Percentiles rank a stretch among this genome's conserved stretches.
Evolutionary conservation across 2,888 invertebrate genomes (phyloP).

Genomic region (Theodoxus fluviatilis): DNA sequence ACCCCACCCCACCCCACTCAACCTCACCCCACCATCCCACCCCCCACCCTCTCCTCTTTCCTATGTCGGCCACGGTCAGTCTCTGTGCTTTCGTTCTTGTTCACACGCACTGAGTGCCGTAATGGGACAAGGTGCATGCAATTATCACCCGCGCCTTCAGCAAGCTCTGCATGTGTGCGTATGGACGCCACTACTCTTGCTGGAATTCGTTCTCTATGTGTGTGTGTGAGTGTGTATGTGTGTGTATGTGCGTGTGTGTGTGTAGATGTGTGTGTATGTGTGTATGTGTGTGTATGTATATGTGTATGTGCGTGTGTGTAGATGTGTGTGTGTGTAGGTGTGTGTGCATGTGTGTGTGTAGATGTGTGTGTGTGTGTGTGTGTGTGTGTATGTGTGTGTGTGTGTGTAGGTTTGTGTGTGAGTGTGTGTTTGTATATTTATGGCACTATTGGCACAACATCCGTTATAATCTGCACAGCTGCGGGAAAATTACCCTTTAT

Average conservation of each 20-base stretch:
- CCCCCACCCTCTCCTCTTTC: no score
- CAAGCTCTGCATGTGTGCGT: no score
- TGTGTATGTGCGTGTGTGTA: slow-evolving; percentile 18
- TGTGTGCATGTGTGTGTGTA: slow-evolving; percentile 7
- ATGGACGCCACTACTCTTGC: slow-evolving; percentile 55
- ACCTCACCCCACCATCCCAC: no score
- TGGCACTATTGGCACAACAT: no score
- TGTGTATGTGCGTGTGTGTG: slow-evolving; percentile 22
- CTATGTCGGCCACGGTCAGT: no score
- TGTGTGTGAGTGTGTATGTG: slow-evolving; percentile 20
- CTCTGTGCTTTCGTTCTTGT: no score
- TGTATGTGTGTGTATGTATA: slow-evolving; percentile 20
- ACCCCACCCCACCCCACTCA: no score
- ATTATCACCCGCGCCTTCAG: no score
- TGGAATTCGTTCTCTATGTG: slow-evolving; percentile 25
- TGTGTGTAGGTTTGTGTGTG: not conserved
- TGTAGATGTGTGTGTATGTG: slow-evolving; percentile 17
- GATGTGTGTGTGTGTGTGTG: slow-evolving; percentile 8
- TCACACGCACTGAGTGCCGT: no score
- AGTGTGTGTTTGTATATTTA: not conserved
- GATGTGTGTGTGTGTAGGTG: not conserved
- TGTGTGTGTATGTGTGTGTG: slow-evolving; percentile 6
- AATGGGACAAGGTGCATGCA: no score
- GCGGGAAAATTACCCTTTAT: no score
- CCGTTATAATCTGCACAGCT: no score